phyloP scores from a whole-genome alignment of 2,888 invertebrate species.

The Eupithecia subfuscata region DNA sequence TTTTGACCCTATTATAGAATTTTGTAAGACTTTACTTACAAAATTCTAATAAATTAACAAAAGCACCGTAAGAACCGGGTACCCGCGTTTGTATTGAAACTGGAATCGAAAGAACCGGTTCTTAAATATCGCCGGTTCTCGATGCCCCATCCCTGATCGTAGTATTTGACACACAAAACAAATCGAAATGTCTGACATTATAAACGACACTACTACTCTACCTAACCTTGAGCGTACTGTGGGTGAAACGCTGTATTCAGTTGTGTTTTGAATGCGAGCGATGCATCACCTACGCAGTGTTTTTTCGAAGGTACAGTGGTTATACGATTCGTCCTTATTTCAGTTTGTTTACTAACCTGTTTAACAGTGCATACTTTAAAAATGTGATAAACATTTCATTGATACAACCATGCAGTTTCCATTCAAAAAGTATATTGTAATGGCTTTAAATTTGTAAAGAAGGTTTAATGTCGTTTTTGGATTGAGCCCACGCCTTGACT shows the following conservation, averaged over 20 bases:
- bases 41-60: no score
- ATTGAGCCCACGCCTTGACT: neutral
- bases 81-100: no score
- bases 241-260: constrained; percentile 50
- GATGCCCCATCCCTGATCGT: no score
- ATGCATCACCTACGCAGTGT: constrained; percentile 81
- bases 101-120: no score
- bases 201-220: constrained; percentile 6
- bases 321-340: neutral
- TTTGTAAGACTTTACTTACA: no score
- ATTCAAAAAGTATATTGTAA: neutral
- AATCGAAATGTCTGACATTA: neutral
- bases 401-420: neutral
- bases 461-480: neutral
- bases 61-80: no score
- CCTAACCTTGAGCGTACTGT: constrained; percentile 50
- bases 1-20: no score
- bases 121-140: no score
- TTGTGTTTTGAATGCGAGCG: constrained; percentile 64
- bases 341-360: neutral
- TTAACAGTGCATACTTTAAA: neutral
- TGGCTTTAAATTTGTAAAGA: neutral
- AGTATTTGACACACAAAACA: neutral
- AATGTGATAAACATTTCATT: neutral
- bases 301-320: constrained; percentile 69